Percentiles rank a stretch among this genome's conserved stretches.
These are phyloP conservation scores for Acestrorhynchus altus DNA, from an alignment of 2,797 vertebrate genomes.

Conservation along the genomic window DNA sequence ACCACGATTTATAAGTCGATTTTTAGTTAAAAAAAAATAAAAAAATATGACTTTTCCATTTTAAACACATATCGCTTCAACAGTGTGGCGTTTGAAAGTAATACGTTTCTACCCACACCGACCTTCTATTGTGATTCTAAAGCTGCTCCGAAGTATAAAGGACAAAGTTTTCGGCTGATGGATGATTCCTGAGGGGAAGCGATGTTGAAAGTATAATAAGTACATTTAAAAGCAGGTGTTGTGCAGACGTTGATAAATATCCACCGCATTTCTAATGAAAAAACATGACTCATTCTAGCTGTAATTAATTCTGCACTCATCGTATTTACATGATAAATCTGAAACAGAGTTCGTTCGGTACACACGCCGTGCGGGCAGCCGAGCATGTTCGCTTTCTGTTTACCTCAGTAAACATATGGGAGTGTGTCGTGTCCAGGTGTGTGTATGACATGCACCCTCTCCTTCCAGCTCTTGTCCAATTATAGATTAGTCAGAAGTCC, in stretches of 20 bases:
- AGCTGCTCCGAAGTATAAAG: neutral
- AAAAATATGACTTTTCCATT: conserved; percentile 47
- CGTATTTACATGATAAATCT: neutral
- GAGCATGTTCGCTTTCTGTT: neutral
- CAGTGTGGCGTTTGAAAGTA: neutral
- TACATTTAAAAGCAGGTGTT: conserved; percentile 16
- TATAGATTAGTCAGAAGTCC: conserved; percentile 55
- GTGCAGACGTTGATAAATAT: conserved; percentile 17
- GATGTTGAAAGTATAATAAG: conserved; percentile 11
- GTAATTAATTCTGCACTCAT: conserved; percentile 23
- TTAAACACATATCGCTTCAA: conserved; percentile 39
- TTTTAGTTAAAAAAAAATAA: conserved; percentile 53
- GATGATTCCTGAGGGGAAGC: neutral
- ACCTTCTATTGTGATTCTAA: too few relatives aligned
- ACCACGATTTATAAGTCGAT: conserved; percentile 48
- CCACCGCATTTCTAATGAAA: neutral
- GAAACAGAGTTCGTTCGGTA: neutral
- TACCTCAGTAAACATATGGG: neutral
- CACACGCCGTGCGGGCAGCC: neutral
- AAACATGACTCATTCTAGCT: neutral
- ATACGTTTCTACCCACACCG: too few relatives aligned
- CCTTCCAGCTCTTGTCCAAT: conserved; percentile 41
- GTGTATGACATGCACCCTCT: conserved; percentile 38
- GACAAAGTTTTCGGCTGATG: neutral
- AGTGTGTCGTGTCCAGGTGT: conserved; percentile 36